phyloP scores from a whole-genome alignment of 2,797 vertebrate species.

The Arctocebus calabarensis region DNA sequence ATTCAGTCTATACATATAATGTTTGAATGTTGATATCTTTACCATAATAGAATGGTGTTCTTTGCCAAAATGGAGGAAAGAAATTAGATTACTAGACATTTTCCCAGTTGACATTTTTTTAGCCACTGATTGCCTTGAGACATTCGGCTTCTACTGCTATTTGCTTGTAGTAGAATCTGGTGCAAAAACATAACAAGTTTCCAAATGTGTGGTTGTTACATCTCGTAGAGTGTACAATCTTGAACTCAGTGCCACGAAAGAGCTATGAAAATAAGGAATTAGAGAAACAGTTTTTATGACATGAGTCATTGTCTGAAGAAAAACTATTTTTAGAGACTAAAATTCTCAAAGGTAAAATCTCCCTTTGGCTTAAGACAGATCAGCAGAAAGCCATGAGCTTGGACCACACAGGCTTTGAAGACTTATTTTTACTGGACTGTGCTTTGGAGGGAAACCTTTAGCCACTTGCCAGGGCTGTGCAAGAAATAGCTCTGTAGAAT shows the following conservation, averaged over 20 bases:
- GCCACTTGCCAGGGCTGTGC: background rate
- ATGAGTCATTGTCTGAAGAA: background rate
- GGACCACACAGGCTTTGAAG: background rate
- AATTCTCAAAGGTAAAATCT: background rate
- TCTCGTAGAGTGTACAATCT: background rate
- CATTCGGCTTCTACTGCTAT: background rate
- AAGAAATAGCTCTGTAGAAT: background rate
- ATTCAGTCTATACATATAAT: background rate
- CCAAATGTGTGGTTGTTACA: background rate
- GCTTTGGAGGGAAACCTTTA: background rate
- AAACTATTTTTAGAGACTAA: background rate
- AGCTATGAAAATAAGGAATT: background rate
- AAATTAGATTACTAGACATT: conserved; percentile 16
- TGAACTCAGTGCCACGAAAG: background rate
- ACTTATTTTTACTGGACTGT: background rate
- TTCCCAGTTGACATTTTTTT: conserved; percentile 10
- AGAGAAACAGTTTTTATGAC: background rate
- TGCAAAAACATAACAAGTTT: background rate
- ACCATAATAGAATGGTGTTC: background rate
- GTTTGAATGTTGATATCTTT: background rate
- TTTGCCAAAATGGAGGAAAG: background rate
- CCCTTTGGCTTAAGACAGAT: background rate
- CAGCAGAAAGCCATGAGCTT: background rate
- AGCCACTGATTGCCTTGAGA: background rate
- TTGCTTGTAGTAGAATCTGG: background rate